Evolutionary conservation across 2,113 vertebrate genomes (phyloP).

Genomic region (Actinemys pallida): DNA sequence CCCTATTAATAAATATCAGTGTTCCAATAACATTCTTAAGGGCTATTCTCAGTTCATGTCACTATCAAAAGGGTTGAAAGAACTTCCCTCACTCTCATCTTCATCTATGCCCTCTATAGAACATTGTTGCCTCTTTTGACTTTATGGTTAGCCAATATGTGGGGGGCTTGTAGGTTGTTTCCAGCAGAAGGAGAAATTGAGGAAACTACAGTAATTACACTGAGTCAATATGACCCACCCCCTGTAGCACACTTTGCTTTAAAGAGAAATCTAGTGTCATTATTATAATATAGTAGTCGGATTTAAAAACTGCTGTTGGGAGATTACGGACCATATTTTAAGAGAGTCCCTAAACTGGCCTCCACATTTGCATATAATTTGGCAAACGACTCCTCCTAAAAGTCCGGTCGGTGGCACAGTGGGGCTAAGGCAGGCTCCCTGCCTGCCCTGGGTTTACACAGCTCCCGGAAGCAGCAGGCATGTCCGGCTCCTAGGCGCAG

Average conservation of each 20-base stretch:
- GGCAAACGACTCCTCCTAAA: neutral
- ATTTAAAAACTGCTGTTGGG: neutral
- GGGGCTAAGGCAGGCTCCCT: no score
- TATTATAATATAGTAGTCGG: neutral
- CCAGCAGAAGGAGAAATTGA: neutral
- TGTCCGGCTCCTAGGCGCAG: no score
- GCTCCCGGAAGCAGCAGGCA: no score
- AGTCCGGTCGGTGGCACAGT: no score
- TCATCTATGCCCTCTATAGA: constrained; percentile 37
- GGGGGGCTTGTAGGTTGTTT: neutral
- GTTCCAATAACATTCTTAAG: constrained; percentile 38
- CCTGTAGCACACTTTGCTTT: neutral
- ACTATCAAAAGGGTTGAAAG: constrained; percentile 58
- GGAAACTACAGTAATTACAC: neutral
- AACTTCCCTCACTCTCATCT: constrained; percentile 26
- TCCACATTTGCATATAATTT: neutral
- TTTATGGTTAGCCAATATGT: constrained; percentile 14
- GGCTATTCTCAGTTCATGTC: neutral
- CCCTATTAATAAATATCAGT: constrained; percentile 63
- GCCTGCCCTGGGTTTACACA: no score
- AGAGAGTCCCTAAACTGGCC: neutral
- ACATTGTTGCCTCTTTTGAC: constrained; percentile 45
- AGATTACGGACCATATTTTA: neutral
- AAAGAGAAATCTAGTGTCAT: neutral
- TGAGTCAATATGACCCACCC: neutral